Percentiles rank a stretch among this genome's conserved stretches.
Conservation (phyloP, 2,888 invertebrate genomes). For the Andrena praecox region DNA sequence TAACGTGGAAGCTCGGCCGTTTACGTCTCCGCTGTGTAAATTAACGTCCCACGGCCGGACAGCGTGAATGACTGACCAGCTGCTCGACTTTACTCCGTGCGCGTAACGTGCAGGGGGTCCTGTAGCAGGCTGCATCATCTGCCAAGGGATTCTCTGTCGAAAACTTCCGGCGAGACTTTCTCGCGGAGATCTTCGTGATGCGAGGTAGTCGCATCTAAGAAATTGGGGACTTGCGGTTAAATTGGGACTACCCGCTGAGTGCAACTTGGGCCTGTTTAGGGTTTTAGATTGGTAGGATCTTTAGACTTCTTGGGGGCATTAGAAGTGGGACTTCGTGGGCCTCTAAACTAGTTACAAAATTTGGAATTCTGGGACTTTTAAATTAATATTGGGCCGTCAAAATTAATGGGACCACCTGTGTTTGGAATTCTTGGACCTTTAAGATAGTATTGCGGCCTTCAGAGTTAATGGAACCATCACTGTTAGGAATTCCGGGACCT, state of each 20-base stretch:
- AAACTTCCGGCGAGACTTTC: background rate
- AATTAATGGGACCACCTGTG: no score
- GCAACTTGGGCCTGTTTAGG: no score
- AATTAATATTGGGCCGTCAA: no score
- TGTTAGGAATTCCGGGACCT: background rate
- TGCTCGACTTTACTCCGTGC: slow-evolving; percentile 28
- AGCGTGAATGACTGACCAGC: slow-evolving; percentile 62
- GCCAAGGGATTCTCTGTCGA: background rate
- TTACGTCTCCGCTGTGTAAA: slow-evolving; percentile 54
- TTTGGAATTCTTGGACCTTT: background rate
- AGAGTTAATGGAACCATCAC: background rate
- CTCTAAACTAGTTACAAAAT: no score
- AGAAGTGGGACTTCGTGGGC: background rate
- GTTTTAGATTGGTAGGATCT: no score
- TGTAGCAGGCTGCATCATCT: slow-evolving; percentile 19
- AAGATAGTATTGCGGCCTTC: no score
- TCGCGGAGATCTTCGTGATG: no score
- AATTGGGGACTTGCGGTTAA: no score
- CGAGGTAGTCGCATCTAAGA: no score
- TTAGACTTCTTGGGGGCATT: no score
- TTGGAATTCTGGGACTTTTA: no score
- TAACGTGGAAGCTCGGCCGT: slow-evolving; percentile 64
- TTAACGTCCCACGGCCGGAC: slow-evolving; percentile 52
- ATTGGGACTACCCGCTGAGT: no score
- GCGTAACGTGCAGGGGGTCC: background rate